phyloP scores from a whole-genome alignment of 2,888 invertebrate genomes.

The Silvanus unidentatus region DNA sequence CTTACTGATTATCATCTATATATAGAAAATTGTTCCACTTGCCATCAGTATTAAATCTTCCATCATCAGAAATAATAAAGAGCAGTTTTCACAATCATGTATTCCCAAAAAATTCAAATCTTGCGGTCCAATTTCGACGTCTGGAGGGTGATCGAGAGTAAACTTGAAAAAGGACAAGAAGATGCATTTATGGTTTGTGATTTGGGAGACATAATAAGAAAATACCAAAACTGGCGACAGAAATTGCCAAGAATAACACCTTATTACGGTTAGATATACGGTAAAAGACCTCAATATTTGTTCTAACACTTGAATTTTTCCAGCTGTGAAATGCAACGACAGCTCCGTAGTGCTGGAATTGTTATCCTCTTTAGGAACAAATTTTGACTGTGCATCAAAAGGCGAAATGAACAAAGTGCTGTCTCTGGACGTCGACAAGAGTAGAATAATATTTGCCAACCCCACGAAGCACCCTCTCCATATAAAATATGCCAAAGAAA shows the following conservation, averaged over 20 bases:
- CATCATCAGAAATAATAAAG: too few species aligned
- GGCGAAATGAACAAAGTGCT: conserved; percentile 53
- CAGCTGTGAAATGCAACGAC: conserved; percentile 60
- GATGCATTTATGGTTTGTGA: conserved; percentile 87
- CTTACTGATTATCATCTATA: too few species aligned
- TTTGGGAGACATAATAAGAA: conserved; percentile 73
- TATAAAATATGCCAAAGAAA: conserved; percentile 49
- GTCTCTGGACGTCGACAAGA: conserved; percentile 46
- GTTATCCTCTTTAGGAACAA: conserved; percentile 51
- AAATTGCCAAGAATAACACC: conserved; percentile 82
- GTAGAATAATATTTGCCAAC: conserved; percentile 55
- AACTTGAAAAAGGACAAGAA: conserved; percentile 63
- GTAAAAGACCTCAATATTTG: neutral
- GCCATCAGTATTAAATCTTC: too few species aligned
- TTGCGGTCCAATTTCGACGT: conserved; percentile 41
- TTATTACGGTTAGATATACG: conserved; percentile 67
- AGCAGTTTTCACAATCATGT: too few species aligned
- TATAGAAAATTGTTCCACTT: too few species aligned
- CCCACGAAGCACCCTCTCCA: conserved; percentile 53
- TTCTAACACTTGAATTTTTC: neutral
- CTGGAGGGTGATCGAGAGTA: conserved; percentile 53
- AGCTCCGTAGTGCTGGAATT: conserved; percentile 44
- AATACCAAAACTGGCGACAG: conserved; percentile 74
- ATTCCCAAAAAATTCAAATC: too few species aligned
- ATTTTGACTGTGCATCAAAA: conserved; percentile 60